Evolutionary conservation across 2,797 vertebrate species (phyloP).

Genomic region (Lagorchestes hirsutus): DNA sequence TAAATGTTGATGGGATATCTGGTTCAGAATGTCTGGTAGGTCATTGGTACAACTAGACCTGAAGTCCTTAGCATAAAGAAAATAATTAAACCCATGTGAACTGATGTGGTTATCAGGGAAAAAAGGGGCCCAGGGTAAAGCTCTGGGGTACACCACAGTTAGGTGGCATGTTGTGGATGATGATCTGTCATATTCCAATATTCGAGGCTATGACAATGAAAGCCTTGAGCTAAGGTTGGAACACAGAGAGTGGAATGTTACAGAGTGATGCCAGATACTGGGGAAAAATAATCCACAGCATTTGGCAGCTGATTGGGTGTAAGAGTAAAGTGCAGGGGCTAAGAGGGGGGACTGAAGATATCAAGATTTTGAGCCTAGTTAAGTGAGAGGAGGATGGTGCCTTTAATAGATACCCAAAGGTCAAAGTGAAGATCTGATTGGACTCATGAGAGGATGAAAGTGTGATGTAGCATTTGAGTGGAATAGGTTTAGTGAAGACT

Average conservation of each 20-base stretch:
- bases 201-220: background rate
- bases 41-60: background rate
- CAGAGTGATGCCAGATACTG: background rate
- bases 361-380: background rate
- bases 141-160: background rate
- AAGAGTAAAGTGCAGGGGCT: background rate
- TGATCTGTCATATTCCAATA: background rate
- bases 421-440: background rate
- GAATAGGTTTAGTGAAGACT: too few species aligned
- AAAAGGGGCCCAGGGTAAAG: background rate
- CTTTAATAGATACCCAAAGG: background rate
- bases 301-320: background rate
- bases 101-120: background rate
- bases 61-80: background rate
- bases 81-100: background rate
- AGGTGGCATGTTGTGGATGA: background rate
- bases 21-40: background rate
- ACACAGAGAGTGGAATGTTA: background rate
- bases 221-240: background rate
- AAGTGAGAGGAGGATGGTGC: background rate
- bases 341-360: too few species aligned
- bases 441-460: background rate
- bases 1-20: background rate
- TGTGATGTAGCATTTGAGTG: background rate
- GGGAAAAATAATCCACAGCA: background rate